Evolutionary conservation across 2,113 vertebrate species (phyloP), one percentile per base, ranked within the genome.

Genomic region (Tychaedon coryphoeus): DNA sequence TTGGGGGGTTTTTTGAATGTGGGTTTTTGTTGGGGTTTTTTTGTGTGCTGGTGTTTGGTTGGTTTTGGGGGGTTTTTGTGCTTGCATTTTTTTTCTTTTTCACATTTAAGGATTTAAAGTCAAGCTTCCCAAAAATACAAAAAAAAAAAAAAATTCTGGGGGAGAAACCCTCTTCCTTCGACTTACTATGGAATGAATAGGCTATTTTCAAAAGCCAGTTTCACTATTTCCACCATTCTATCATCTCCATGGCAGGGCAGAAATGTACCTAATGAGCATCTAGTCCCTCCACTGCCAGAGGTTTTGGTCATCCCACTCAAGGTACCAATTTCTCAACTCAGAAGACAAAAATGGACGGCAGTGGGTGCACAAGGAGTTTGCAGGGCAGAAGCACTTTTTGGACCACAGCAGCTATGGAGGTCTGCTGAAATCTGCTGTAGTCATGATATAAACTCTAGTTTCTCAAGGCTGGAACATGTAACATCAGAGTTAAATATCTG

Each of bases 41-140:
- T 22, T 29, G 12, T 51, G 24, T 51, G 50, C 15, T 57, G 17
- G 6, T 54, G 22, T 12, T 60, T 24, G 6, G 2, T 65, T n/a
- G 40, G 5, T 36, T 45, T 16, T 34, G 5, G 7, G 24, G 11
- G 24, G 2, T 31, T n/a, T n/a, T n/a, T 15, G 2, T 18, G 5
- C 10, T 16, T 8, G 42, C 18, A 19, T 16, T 29, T 51, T 64
- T 64, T 14, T 19, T 19, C 4, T 24, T n/a, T 48, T 28, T 31
- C 25, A 31, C 7, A 25, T 48, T 76, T 90, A 43, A 29, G 6
- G 28, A 19, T 53, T 79, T 43, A 54, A 80, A 51, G 15, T 69
- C 65, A 90, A 66, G 22, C 50, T 75, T 67, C 51, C 40, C 7
- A n/a, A 67, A 64, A 43, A 81, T n/a, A 10, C 6, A 8, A 3